These are phyloP conservation scores for Microchirus variegatus DNA, from an alignment of 2,797 vertebrate species.

Conservation along the genomic window DNA sequence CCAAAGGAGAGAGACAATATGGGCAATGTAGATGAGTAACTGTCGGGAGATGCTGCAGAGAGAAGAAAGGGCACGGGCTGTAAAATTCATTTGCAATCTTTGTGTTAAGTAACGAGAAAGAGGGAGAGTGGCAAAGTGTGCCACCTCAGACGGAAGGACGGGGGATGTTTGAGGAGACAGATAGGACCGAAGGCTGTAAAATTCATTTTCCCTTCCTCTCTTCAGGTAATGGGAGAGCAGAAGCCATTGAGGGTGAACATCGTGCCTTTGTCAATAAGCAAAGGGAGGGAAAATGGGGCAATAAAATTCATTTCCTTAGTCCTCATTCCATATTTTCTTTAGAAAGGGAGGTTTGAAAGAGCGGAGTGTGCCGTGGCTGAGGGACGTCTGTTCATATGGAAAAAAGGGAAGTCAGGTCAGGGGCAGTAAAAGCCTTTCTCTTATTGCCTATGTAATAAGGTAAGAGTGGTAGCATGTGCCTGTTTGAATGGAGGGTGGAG, in stretches of 20 bases:
- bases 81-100: slow-evolving; percentile 72
- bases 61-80: slow-evolving; percentile 58
- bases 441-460: slow-evolving; percentile 62
- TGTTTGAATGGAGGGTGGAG: slow-evolving; percentile 72
- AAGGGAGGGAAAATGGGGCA: slow-evolving; percentile 55
- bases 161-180: slow-evolving; percentile 34
- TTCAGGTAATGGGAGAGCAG: slow-evolving; percentile 63
- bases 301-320: slow-evolving; percentile 70
- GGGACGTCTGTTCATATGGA: slow-evolving; percentile 67
- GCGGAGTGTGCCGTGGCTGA: slow-evolving; percentile 63
- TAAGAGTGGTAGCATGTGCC: slow-evolving; percentile 68
- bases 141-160: slow-evolving; percentile 26
- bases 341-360: slow-evolving; percentile 36
- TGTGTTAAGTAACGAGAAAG: slow-evolving; percentile 76
- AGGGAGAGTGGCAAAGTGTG: slow-evolving; percentile 50
- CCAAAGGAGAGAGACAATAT: slow-evolving; percentile 65
- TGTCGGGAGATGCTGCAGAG: slow-evolving; percentile 35
- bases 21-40: slow-evolving; percentile 48
- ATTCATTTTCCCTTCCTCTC: slow-evolving; percentile 54
- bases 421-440: slow-evolving; percentile 68
- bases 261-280: slow-evolving; percentile 59
- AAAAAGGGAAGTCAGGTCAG: slow-evolving; percentile 64
- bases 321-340: slow-evolving; percentile 53
- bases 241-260: slow-evolving; percentile 38
- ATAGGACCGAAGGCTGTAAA: slow-evolving; percentile 66